Percentiles rank a stretch among this genome's conserved stretches.
Evolutionary conservation across 2,113 vertebrate species (phyloP).

Genomic region (Lynx canadensis): DNA sequence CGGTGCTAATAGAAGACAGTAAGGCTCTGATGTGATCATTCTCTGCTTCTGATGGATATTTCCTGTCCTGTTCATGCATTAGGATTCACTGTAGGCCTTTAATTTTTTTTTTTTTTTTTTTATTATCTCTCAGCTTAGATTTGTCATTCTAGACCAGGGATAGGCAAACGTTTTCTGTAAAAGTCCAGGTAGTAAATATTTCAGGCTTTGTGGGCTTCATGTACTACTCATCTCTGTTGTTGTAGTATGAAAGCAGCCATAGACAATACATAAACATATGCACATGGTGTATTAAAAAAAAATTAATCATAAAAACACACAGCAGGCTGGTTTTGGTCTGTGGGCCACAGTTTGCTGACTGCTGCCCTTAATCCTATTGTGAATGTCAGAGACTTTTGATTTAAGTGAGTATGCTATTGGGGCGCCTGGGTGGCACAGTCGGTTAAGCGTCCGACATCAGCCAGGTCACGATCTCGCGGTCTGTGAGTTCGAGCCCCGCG

Average conservation of each 20-base stretch:
- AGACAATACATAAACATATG: not conserved
- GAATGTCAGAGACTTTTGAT: not conserved
- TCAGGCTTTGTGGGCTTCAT: not conserved
- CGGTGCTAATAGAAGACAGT: not conserved
- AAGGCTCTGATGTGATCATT: not conserved
- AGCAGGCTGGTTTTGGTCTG: not conserved
- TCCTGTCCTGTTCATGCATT: not conserved
- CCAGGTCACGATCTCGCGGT: too few relatives aligned
- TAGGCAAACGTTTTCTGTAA: not conserved
- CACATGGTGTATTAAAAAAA: not conserved
- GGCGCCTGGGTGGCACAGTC: too few relatives aligned
- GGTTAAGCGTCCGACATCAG: too few relatives aligned
- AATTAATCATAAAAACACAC: not conserved
- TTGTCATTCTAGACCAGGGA: not conserved
- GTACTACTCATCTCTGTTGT: not conserved
- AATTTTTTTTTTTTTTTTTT: not conserved
- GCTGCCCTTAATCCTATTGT: not conserved
- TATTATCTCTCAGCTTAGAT: not conserved
- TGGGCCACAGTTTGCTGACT: not conserved
- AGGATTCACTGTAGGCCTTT: not conserved
- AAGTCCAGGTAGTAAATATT: not conserved
- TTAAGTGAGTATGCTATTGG: not conserved
- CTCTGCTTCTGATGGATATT: slow-evolving; percentile 1
- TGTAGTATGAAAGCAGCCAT: not conserved
- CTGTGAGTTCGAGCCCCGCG: too few relatives aligned